Percentiles rank a stretch among this genome's conserved stretches.
These are phyloP conservation scores for Synanthedon andrenaeformis DNA, from an alignment of 2,888 invertebrate species.

Conservation along the genomic window DNA sequence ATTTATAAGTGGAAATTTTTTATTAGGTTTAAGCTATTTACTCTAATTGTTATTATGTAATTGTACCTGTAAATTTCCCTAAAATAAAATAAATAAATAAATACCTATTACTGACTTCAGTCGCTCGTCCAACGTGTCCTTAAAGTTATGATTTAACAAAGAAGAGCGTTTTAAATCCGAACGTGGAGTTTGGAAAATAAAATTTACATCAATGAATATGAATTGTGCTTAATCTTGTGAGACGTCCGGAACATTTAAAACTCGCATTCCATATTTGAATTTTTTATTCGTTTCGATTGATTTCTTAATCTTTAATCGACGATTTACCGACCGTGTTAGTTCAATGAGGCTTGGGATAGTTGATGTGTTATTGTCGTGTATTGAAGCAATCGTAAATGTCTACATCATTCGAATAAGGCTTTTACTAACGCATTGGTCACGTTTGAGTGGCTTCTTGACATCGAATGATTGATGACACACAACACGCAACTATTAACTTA, in stretches of 20 bases:
- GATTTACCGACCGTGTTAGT: constrained; percentile 49
- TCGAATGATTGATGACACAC: background rate
- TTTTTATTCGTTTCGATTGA: constrained; percentile 28
- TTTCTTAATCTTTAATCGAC: constrained; percentile 39
- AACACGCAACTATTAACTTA: background rate
- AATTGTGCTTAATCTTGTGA: constrained; percentile 19
- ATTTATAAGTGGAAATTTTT: too few species aligned
- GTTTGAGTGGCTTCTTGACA: constrained; percentile 17
- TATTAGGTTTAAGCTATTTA: too few species aligned
- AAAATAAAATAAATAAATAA: too few species aligned
- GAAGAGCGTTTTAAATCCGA: background rate
- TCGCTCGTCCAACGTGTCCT: background rate
- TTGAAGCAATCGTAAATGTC: constrained; percentile 54
- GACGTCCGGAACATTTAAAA: constrained; percentile 17
- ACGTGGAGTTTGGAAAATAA: constrained; percentile 13
- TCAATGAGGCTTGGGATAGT: constrained; percentile 61
- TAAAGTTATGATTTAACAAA: background rate
- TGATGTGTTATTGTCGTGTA: constrained; percentile 60
- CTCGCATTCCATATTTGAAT: constrained; percentile 15
- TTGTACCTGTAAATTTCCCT: too few species aligned
- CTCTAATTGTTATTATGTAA: too few species aligned
- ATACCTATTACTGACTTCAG: too few species aligned
- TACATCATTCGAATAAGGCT: constrained; percentile 49
- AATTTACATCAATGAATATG: constrained; percentile 38
- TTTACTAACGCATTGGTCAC: constrained; percentile 33